A percentile compares a stretch with the other conserved stretches of the same genome.
Evolutionary conservation across 2,888 invertebrate genomes (phyloP).

Genomic region (Drosophila trichaetosa): DNA sequence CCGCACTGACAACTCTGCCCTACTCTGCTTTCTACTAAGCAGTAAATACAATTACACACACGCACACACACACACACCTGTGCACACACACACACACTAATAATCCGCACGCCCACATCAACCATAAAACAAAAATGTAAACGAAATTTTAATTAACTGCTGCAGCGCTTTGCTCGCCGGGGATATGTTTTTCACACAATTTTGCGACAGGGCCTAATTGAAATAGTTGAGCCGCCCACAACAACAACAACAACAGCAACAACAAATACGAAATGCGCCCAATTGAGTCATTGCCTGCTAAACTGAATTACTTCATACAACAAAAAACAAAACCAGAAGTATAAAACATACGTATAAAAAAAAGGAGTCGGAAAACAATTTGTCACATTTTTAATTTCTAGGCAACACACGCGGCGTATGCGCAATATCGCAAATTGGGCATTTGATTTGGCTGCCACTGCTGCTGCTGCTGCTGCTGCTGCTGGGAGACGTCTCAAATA

Average conservation of each 20-base stretch:
- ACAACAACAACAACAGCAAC: background rate
- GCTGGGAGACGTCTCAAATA: conserved; percentile 45
- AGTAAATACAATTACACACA: conserved; percentile 1
- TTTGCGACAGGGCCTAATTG: conserved; percentile 28
- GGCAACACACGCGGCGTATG: conserved; percentile 60
- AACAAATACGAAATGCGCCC: conserved; percentile 17
- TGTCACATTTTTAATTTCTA: conserved; percentile 5
- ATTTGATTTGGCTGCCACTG: conserved; percentile 72
- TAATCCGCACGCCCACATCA: conserved; percentile 28
- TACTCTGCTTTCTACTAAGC: conserved; percentile 1
- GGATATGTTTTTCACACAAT: conserved; percentile 32
- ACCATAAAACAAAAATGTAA: conserved; percentile 59
- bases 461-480: conserved; percentile 49
- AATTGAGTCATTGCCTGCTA: conserved; percentile 29
- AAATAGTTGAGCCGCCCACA: conserved; percentile 43
- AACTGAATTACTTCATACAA: conserved; percentile 34
- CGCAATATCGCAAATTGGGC: conserved; percentile 77
- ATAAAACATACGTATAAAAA: background rate
- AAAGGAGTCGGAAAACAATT: conserved; percentile 1
- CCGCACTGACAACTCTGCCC: conserved; percentile 49
- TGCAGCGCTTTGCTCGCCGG: conserved; percentile 16
- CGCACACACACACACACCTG: conserved; percentile 15
- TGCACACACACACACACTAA: background rate
- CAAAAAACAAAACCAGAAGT: background rate
- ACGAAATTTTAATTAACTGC: conserved; percentile 77